phyloP scores from a whole-genome alignment of 1,140 invertebrate genomes.

The Bombus picipes region DNA sequence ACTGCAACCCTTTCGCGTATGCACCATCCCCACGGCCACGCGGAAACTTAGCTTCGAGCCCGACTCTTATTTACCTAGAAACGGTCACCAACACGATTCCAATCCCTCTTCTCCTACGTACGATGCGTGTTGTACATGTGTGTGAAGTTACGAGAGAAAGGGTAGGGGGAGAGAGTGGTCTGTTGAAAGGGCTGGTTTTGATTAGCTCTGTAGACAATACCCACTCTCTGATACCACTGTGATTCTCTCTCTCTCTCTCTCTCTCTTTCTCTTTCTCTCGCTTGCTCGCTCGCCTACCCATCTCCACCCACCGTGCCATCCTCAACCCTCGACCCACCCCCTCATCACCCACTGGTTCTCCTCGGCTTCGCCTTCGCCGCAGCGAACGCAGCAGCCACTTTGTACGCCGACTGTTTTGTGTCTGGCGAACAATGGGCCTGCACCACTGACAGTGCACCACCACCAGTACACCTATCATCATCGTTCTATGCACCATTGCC shows the following conservation, averaged over 20 bases:
- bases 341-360: slow-evolving; percentile 54
- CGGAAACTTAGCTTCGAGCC: slow-evolving; percentile 51
- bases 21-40: neutral
- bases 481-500: slow-evolving; percentile 46
- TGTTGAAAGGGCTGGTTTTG: slow-evolving; percentile 82
- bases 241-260: slow-evolving; percentile 66
- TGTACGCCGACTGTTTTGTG: slow-evolving; percentile 82
- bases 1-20: neutral
- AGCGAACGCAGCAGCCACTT: slow-evolving; percentile 80
- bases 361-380: slow-evolving; percentile 69
- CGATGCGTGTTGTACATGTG: neutral
- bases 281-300: slow-evolving; percentile 34
- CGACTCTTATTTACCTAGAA: slow-evolving; percentile 59
- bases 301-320: slow-evolving; percentile 56
- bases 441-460: slow-evolving; percentile 76
- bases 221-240: slow-evolving; percentile 78
- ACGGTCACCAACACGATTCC: slow-evolving; percentile 24
- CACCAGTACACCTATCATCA: slow-evolving; percentile 54
- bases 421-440: slow-evolving; percentile 80
- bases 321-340: slow-evolving; percentile 59
- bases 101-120: neutral
- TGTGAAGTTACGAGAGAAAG: slow-evolving; percentile 20
- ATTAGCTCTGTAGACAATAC: slow-evolving; percentile 83
- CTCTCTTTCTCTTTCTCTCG: slow-evolving; percentile 50
- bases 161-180: slow-evolving; percentile 67